Conservation (phyloP, 2,888 invertebrate genomes). For the Cyaniris semiargus region DNA sequence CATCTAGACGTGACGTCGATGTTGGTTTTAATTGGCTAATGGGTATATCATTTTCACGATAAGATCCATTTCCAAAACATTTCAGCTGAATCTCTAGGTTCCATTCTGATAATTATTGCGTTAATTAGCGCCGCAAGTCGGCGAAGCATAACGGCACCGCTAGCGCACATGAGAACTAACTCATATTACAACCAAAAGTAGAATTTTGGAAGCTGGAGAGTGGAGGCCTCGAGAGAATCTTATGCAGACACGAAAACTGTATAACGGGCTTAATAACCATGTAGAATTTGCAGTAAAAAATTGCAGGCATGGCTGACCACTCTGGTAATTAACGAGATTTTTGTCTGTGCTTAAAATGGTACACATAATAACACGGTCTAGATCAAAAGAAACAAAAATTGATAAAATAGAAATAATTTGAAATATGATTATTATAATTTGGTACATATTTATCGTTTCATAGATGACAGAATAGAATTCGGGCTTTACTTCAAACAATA, state of each 20-base stretch:
- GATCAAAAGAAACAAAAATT: background rate
- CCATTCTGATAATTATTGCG: slow-evolving; percentile 28
- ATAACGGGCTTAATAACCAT: background rate
- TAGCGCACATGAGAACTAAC: background rate
- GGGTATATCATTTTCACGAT: slow-evolving; percentile 16
- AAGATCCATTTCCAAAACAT: slow-evolving; percentile 12
- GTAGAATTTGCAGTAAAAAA: background rate
- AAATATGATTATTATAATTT: background rate
- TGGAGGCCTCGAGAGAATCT: background rate
- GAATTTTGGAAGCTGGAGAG: slow-evolving; percentile 12
- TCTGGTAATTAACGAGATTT: slow-evolving; percentile 1
- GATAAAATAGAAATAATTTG: background rate
- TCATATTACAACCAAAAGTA: background rate
- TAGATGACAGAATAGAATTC: background rate
- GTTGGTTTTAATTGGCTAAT: slow-evolving; percentile 12
- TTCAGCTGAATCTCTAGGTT: slow-evolving; percentile 25
- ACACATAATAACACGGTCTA: background rate
- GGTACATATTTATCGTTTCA: too few species aligned
- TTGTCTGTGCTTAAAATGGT: background rate
- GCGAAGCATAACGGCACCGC: slow-evolving; percentile 26
- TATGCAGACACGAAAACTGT: background rate
- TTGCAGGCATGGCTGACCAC: slow-evolving; percentile 2
- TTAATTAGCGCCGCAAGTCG: slow-evolving; percentile 15
- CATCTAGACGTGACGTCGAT: background rate
- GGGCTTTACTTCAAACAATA: background rate